A percentile compares a stretch with the other conserved stretches of the same genome.
These are phyloP conservation scores for Agrochola macilenta DNA, from an alignment of 2,888 invertebrate genomes.

Conservation along the genomic window DNA sequence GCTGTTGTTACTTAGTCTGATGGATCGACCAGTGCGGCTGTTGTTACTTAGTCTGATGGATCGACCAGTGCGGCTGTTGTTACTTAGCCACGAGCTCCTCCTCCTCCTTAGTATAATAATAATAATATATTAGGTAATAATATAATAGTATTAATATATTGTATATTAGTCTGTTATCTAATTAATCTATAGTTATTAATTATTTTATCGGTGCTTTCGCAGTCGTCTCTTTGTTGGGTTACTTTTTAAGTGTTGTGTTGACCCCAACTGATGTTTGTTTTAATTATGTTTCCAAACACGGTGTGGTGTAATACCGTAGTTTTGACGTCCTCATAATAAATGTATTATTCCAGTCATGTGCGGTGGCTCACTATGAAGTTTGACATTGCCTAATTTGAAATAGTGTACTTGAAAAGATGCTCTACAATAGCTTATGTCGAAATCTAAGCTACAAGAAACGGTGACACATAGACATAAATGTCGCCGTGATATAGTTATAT, in stretches of 20 bases:
- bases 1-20: too few relatives aligned
- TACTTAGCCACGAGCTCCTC: too few relatives aligned
- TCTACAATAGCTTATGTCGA: background rate
- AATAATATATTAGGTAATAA: too few relatives aligned
- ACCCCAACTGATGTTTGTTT: constrained; percentile 32
- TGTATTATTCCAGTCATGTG: constrained; percentile 45
- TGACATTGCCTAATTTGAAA: constrained; percentile 34
- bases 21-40: too few relatives aligned
- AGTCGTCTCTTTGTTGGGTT: background rate
- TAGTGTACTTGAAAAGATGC: constrained; percentile 26
- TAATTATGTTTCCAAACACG: constrained; percentile 32
- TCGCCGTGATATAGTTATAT: too few relatives aligned
- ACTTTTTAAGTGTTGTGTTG: constrained; percentile 18
- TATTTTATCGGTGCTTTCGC: background rate
- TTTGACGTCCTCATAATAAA: constrained; percentile 4
- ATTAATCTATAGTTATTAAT: background rate
- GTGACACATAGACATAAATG: background rate
- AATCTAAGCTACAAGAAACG: background rate
- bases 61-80: too few relatives aligned
- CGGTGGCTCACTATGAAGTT: constrained; percentile 18
- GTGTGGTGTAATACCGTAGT: constrained; percentile 7
- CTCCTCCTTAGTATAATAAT: too few relatives aligned
- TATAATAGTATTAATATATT: too few relatives aligned
- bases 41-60: too few relatives aligned
- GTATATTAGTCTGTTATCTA: too few relatives aligned